Percentiles rank a stretch among this genome's conserved stretches.
These are phyloP conservation scores for Apistogramma diplotaenia DNA, from an alignment of 2,113 vertebrate species.

Conservation along the genomic window DNA sequence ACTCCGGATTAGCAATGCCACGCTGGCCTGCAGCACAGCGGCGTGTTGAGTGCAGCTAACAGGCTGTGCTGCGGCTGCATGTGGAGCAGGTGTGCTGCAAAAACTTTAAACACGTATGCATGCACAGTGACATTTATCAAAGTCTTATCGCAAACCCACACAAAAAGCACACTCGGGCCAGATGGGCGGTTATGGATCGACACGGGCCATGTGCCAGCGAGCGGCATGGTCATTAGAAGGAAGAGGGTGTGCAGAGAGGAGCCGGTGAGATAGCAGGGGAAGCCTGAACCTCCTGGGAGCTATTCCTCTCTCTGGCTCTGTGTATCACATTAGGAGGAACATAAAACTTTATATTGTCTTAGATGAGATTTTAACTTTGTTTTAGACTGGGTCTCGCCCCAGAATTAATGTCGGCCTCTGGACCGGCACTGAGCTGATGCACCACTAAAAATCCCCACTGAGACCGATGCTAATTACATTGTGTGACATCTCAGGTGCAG, in stretches of 20 bases:
- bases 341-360: slow-evolving; percentile 58
- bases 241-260: slow-evolving; percentile 17
- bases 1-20: slow-evolving; percentile 60
- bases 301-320: slow-evolving; percentile 24
- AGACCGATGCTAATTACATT: slow-evolving; percentile 41
- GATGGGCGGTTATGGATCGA: slow-evolving; percentile 61
- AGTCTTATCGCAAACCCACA: slow-evolving; percentile 6
- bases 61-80: slow-evolving; percentile 15
- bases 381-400: slow-evolving; percentile 16
- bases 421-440: slow-evolving; percentile 41
- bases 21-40: slow-evolving; percentile 37
- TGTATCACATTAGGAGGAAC: slow-evolving; percentile 49
- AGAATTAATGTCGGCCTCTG: slow-evolving; percentile 40
- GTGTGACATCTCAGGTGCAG: slow-evolving; percentile 32
- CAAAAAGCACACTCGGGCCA: slow-evolving; percentile 23
- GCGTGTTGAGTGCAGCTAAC: slow-evolving; percentile 52
- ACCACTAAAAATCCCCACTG: slow-evolving; percentile 36
- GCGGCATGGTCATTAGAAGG: slow-evolving; percentile 60
- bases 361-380: slow-evolving; percentile 61
- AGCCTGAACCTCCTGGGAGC: slow-evolving; percentile 45
- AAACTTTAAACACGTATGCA: slow-evolving; percentile 11
- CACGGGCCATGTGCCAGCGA: slow-evolving; percentile 56
- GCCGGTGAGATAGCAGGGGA: slow-evolving; percentile 5
- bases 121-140: slow-evolving; percentile 21
- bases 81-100: slow-evolving; percentile 50